phyloP scores from a whole-genome alignment of 2,797 vertebrate genomes.

The Phoeniculus purpureus region DNA sequence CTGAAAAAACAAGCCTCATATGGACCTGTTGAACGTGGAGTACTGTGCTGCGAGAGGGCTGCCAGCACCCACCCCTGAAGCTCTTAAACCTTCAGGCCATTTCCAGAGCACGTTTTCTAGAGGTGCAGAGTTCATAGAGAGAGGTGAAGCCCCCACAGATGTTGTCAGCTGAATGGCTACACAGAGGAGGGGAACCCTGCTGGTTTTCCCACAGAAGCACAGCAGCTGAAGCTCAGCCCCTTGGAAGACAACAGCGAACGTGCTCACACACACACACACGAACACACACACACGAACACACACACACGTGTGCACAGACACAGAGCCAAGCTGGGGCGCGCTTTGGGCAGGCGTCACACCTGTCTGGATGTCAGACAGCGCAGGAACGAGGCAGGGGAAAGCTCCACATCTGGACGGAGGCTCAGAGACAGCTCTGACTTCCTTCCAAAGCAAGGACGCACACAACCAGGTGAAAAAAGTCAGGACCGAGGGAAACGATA shows the following conservation, averaged over 20 bases:
- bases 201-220: background rate
- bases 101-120: background rate
- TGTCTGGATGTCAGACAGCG: background rate
- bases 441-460: background rate
- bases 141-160: background rate
- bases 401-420: background rate
- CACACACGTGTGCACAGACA: fast-evolving
- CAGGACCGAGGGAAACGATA: background rate
- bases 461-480: background rate
- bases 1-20: background rate
- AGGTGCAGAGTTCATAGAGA: background rate
- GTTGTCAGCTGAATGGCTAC: background rate
- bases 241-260: background rate
- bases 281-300: background rate
- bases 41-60: fast-evolving
- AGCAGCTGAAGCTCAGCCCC: background rate
- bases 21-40: background rate
- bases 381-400: background rate
- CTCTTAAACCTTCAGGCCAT: background rate
- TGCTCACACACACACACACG: background rate
- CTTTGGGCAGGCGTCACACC: background rate
- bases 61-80: background rate
- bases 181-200: background rate
- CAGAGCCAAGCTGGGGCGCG: background rate
- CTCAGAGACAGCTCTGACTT: background rate